Conservation (phyloP, 2,888 invertebrate genomes). For the Aphodius sticticus region DNA sequence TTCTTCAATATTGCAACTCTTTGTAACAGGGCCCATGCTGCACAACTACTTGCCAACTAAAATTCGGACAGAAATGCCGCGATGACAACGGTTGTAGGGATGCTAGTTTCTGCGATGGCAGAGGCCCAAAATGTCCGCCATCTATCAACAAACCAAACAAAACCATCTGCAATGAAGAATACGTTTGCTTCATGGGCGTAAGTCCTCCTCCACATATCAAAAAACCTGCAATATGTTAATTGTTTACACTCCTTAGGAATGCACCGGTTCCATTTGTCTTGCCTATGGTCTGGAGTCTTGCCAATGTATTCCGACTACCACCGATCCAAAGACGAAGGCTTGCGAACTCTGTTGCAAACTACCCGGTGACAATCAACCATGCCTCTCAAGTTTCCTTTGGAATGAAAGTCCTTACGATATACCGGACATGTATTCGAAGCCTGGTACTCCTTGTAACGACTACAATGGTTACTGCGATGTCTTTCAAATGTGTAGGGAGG, state of each 20-base stretch:
- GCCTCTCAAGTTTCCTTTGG: slow-evolving; percentile 91
- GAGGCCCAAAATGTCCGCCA: slow-evolving; percentile 89
- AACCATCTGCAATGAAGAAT: slow-evolving; percentile 95
- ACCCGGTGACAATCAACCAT: slow-evolving; percentile 82
- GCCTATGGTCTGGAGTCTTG: slow-evolving; percentile 96
- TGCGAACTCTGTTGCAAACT: slow-evolving; percentile 93
- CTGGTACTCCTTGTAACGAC: slow-evolving; percentile 93
- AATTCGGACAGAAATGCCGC: slow-evolving; percentile 88
- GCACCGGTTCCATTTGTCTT: slow-evolving; percentile 97
- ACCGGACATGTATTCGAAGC: slow-evolving; percentile 92
- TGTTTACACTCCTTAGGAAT: slow-evolving; percentile 70
- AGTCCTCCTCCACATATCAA: slow-evolving; percentile 55
- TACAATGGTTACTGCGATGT: slow-evolving; percentile 86
- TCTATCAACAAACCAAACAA: slow-evolving; percentile 93
- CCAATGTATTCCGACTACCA: slow-evolving; percentile 83
- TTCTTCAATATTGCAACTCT: not conserved
- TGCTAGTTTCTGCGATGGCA: slow-evolving; percentile 90
- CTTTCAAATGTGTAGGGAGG: slow-evolving; percentile 84
- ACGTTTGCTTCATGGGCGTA: slow-evolving; percentile 97
- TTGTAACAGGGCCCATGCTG: slow-evolving; percentile 89
- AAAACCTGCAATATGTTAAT: not conserved
- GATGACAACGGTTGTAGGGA: slow-evolving; percentile 94
- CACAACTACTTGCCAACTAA: slow-evolving; percentile 83
- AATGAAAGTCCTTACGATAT: slow-evolving; percentile 89
- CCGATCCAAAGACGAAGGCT: slow-evolving; percentile 83